Evolutionary conservation across 2,888 invertebrate species (phyloP), one percentile per base, ranked within the genome.

Genomic region (Scaptodrosophila latifasciaeformis): DNA sequence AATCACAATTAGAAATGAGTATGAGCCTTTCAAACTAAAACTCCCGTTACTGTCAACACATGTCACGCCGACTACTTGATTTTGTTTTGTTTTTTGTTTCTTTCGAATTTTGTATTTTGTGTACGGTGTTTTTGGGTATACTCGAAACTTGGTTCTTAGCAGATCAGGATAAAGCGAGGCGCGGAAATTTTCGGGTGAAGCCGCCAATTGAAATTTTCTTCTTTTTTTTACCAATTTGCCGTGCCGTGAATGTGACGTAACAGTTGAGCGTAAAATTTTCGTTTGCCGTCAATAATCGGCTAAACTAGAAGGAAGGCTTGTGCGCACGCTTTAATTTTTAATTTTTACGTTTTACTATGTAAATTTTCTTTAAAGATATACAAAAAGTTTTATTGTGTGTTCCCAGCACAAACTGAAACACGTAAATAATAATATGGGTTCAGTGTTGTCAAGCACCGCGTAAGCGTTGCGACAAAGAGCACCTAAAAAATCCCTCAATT

Each of bases 1-100:
- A 72, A 76, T 72, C 76, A 72, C 76, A 72, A 70, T 70, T 72
- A 70, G 62, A 76, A 72, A 70, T 72, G 72, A 72, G 56, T 62
- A 54, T 61, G 30, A 39, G 54, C 49, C 60, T 47, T 34, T 34
- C 48, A 39, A 49, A 34, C n/a, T n/a, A n/a, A 43, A 53, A 49
- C 30, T 50, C 47, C 54, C 50, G 48, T 42, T 15, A 37, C 47
- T 45, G 44, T 46, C 49, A 54, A 35, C 2, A 54, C 44, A 42
- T 30, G 18, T 40, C 53, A 34, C 54, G 59, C 47, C 59, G 54
- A 39, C 60, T 61, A 48, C 54, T 54, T 34, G 12, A 10, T 39
- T 44, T 27, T 18, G 30, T 42, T 19, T 54, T 53, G 27, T 44
- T 49, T 46, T 27, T 24, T 17, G 30, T 39, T 17, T 55, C 24